Evolutionary conservation across 2,888 invertebrate species (phyloP).

Genomic region (Acronicta leporina): DNA sequence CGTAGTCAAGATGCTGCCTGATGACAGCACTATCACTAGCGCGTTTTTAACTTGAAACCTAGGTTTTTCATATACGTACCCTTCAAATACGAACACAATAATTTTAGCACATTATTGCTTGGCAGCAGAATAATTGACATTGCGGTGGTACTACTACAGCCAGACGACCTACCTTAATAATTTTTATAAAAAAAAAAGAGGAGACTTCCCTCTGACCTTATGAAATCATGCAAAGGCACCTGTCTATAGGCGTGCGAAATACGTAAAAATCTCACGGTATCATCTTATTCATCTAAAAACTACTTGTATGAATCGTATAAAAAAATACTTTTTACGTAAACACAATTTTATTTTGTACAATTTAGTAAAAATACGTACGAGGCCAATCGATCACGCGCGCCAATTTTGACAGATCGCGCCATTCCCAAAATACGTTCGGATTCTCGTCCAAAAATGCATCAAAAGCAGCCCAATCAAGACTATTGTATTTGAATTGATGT

Average conservation of each 20-base stretch:
- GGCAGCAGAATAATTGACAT: too few species aligned
- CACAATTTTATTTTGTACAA: slow-evolving; percentile 44
- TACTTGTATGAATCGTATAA: neutral
- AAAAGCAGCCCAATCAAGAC: slow-evolving; percentile 76
- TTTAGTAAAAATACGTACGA: slow-evolving; percentile 46
- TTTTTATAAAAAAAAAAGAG: too few species aligned
- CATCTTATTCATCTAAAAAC: slow-evolving; percentile 10
- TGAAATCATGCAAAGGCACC: neutral
- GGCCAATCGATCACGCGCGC: slow-evolving; percentile 72
- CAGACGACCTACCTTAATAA: too few species aligned
- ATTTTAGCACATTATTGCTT: too few species aligned
- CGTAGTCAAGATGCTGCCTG: too few species aligned
- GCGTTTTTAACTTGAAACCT: too few species aligned
- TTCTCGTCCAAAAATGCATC: slow-evolving; percentile 65
- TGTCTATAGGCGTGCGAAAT: slow-evolving; percentile 3
- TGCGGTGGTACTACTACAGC: too few species aligned
- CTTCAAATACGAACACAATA: too few species aligned
- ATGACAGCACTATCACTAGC: too few species aligned
- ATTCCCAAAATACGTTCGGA: slow-evolving; percentile 71
- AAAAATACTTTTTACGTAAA: slow-evolving; percentile 41
- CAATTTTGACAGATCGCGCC: slow-evolving; percentile 71
- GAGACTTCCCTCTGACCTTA: too few species aligned
- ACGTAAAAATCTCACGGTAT: slow-evolving; percentile 36
- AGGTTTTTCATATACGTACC: too few species aligned
- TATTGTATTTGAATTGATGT: slow-evolving; percentile 72